These are phyloP conservation scores for Teleogryllus oceanicus DNA, from an alignment of 2,888 invertebrate species.

Conservation along the genomic window DNA sequence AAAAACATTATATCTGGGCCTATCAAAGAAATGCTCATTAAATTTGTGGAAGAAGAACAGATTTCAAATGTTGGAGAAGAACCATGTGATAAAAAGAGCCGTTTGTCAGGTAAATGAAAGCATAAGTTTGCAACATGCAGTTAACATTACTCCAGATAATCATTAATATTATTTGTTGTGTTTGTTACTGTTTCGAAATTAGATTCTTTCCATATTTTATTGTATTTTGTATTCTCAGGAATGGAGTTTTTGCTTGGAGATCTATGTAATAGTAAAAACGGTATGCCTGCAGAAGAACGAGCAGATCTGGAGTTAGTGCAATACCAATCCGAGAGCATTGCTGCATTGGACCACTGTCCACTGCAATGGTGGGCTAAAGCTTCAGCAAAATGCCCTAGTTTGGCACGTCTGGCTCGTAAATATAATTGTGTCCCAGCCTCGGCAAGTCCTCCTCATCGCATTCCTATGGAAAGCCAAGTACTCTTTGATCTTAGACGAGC, in stretches of 20 bases:
- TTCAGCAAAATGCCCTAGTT: slow-evolving; percentile 48
- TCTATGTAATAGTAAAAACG: slow-evolving; percentile 44
- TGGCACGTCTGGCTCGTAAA: slow-evolving; percentile 47
- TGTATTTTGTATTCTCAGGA: slow-evolving; percentile 41
- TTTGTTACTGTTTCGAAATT: background rate
- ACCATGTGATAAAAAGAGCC: slow-evolving; percentile 44
- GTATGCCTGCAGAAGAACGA: slow-evolving; percentile 48
- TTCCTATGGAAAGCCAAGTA: slow-evolving; percentile 47
- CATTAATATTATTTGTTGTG: too few relatives aligned
- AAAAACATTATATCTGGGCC: slow-evolving; percentile 45
- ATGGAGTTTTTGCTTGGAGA: slow-evolving; percentile 50
- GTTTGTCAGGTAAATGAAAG: slow-evolving; percentile 45
- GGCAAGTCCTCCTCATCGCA: slow-evolving; percentile 47
- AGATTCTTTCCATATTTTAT: background rate
- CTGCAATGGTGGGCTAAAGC: slow-evolving; percentile 50
- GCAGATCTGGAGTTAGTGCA: slow-evolving; percentile 50
- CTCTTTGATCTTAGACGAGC: slow-evolving; percentile 46
- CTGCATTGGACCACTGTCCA: slow-evolving; percentile 49
- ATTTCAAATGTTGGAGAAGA: slow-evolving; percentile 39
- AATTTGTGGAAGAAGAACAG: slow-evolving; percentile 46
- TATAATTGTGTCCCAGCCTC: slow-evolving; percentile 51
- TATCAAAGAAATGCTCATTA: slow-evolving; percentile 48
- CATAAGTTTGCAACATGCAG: too few relatives aligned
- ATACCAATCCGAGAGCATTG: slow-evolving; percentile 50
- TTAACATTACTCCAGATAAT: too few relatives aligned